Evolutionary conservation across 2,888 invertebrate genomes (phyloP).

Genomic region (Epirrhoe alternata): DNA sequence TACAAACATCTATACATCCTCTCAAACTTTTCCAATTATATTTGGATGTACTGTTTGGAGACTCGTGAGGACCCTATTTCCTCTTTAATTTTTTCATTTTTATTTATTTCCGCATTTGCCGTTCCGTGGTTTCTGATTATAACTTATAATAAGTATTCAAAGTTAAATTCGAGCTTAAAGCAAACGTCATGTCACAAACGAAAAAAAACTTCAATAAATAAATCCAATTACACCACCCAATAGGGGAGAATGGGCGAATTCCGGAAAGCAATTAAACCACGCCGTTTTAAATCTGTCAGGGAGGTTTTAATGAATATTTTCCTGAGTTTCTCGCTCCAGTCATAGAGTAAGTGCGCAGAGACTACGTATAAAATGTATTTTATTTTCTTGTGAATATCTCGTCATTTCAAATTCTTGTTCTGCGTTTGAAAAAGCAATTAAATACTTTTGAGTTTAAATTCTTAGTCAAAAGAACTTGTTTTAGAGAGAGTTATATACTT

Average conservation of each 20-base stretch:
- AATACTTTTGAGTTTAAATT: not conserved
- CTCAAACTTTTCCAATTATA: no score
- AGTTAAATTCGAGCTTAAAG: not conserved
- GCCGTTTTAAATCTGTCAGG: constrained; percentile 51
- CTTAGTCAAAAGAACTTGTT: not conserved
- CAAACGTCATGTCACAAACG: constrained; percentile 18
- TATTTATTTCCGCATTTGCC: no score
- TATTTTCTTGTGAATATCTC: not conserved
- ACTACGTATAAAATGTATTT: not conserved
- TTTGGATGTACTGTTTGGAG: no score
- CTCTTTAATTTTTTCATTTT: no score
- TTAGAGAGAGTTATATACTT: not conserved
- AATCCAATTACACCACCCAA: constrained; percentile 44
- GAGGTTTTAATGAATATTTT: constrained; percentile 45
- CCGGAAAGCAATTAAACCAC: constrained; percentile 53
- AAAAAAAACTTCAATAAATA: constrained; percentile 41
- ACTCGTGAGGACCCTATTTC: no score
- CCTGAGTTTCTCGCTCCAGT: constrained; percentile 29
- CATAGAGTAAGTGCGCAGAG: constrained; percentile 25
- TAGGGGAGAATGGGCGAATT: constrained; percentile 38
- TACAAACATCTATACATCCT: no score
- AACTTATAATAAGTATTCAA: not conserved
- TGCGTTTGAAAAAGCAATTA: not conserved
- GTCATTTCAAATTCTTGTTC: not conserved
- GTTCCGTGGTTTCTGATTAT: not conserved